Evolutionary conservation across 2,888 invertebrate species (phyloP), one percentile per base, ranked within the genome.

Genomic region (Troides aeacus): DNA sequence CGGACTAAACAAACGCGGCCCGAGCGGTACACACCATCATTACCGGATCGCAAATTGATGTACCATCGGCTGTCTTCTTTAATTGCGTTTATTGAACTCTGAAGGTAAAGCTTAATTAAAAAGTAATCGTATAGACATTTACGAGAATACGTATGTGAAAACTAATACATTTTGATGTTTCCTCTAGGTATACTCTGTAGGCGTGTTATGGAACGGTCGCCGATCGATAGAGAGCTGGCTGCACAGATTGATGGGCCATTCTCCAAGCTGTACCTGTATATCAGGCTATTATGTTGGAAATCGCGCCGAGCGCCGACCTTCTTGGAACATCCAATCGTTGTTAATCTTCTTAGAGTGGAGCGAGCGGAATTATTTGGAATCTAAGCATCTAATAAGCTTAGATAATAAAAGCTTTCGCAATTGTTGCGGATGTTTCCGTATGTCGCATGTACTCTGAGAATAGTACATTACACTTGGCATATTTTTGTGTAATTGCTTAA

Each of bases 311-410:
- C 80, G 78, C 81, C 82, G 82, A 85, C 86, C 87, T 89, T 87
- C 87, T 86, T 77, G 81, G 87, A 87, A 90, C 88, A 87, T 90
- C 89, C 91, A 92, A 91, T 92, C 91, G 86, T 83, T 89, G 82
- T 86, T 92, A 92, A 92, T 91, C 92, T 90, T 88, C 92, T 92
- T 90, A 91, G 84, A 81, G 84, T 80, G 83, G 81, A 85, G 81
- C 84, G 81, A 81, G 77, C 82, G 84, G 86, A 90, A 90, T 91
- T 89, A 91, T 92, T 90, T 87, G 84, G 84, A 84, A 80, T 86
- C 85, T 83, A 85, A 87, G 85, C 84, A 86, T 81, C 85, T 89
- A 89, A 89, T 90, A 89, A 87, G 85, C 85, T 90, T 86, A 85
- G 85, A 85, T 88, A 87, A 89, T 88, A 88, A 86, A 88, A 88